A percentile compares a stretch with the other conserved stretches of the same genome.
Evolutionary conservation across 2,888 invertebrate species (phyloP).

Genomic region (Melinaea menophilus): DNA sequence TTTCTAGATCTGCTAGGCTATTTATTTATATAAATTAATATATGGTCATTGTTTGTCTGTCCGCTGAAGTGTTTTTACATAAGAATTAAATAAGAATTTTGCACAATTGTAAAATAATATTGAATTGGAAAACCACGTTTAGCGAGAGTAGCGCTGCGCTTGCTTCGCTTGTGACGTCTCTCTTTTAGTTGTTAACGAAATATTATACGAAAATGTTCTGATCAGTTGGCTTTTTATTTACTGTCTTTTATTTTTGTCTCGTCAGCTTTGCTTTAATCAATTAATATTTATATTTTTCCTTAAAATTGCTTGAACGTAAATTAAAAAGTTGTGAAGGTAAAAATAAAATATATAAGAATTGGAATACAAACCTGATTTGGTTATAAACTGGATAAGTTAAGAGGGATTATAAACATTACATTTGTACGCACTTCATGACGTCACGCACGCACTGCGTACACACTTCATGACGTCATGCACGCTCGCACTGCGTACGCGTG

Average conservation of each 20-base stretch:
- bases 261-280: neutral
- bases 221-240: conserved; percentile 47
- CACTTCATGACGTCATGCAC: conserved; percentile 18
- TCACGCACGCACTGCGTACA: conserved; percentile 22
- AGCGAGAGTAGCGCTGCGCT: conserved; percentile 30
- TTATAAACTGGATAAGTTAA: neutral
- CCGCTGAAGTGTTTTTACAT: conserved; percentile 25
- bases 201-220: conserved; percentile 70
- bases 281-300: too few species aligned
- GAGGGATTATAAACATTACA: conserved; percentile 3
- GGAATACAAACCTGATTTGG: too few species aligned
- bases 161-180: conserved; percentile 54
- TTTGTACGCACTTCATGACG: conserved; percentile 12
- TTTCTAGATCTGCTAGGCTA: conserved; percentile 69
- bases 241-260: conserved; percentile 25
- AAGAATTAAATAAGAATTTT: conserved; percentile 20
- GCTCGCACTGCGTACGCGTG: conserved; percentile 23
- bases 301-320: too few species aligned
- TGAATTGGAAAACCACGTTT: conserved; percentile 22
- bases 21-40: conserved; percentile 42
- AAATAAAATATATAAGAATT: too few species aligned
- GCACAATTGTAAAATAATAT: conserved; percentile 31
- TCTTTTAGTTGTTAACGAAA: conserved; percentile 66
- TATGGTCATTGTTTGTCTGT: conserved; percentile 28
- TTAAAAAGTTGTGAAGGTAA: too few species aligned